Evolutionary conservation across 2,113 vertebrate species (phyloP).

Genomic region (Aythya baeri): DNA sequence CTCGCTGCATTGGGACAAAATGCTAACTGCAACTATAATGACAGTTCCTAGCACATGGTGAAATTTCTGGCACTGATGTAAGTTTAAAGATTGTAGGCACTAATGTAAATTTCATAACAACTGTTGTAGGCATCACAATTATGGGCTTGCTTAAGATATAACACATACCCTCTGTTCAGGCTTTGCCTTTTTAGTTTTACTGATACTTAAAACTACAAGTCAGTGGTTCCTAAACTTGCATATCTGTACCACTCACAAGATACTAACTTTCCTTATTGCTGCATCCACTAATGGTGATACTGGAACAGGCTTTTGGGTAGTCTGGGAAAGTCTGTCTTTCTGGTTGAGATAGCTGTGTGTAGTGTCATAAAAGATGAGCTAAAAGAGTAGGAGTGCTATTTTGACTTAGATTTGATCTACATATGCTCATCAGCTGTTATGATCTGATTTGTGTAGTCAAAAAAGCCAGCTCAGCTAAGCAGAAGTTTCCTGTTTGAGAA

Average conservation of each 20-base stretch:
- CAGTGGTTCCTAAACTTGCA: background rate
- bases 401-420: background rate
- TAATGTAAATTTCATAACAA: no score
- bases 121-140: accelerated
- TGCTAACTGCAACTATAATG: background rate
- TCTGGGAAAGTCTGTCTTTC: background rate
- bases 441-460: background rate
- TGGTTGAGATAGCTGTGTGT: background rate
- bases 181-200: background rate
- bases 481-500: background rate
- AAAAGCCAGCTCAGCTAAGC: background rate
- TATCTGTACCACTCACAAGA: background rate
- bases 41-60: background rate
- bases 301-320: background rate
- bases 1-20: background rate
- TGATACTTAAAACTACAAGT: background rate
- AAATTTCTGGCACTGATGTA: background rate
- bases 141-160: background rate
- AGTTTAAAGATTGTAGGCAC: background rate
- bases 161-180: background rate
- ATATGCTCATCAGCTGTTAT: background rate
- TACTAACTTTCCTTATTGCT: background rate
- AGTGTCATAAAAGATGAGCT: background rate
- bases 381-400: background rate
- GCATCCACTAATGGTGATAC: background rate